Base-by-base conservation (phyloP, 92 coral and sea anemone species). In the Scolanthus callimorphus region DNA sequence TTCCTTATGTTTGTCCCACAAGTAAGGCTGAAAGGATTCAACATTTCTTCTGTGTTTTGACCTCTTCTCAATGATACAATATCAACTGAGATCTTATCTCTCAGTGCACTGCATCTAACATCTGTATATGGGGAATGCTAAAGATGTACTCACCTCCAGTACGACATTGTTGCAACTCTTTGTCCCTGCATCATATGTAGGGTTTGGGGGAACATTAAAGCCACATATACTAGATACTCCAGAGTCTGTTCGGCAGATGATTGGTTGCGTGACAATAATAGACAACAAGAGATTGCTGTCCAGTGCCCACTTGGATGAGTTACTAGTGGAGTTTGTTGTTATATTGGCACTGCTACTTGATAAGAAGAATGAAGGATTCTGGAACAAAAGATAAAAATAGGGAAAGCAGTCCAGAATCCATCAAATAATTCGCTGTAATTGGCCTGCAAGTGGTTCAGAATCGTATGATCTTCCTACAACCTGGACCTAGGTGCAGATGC, bases 121-220 rank as follows among this genome's bases (percentile, higher is more conserved):
- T n/a, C n/a, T n/a, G n/a, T n/a, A n/a, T n/a, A n/a, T n/a, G n/a
- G n/a, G n/a, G n/a, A n/a, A n/a, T n/a, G n/a, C n/a, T n/a, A n/a
- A n/a, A n/a, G n/a, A n/a, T n/a, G n/a, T n/a, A n/a, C 58, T 69
- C 29, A 92, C 98, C 98, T 92, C 92, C 41, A 79, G 30, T 24
- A 73, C 92, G 57, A 89, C 86, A 67, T 92, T 85, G 53, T 59
- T 77, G 51, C 98, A 92, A 1, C 66, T 80, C 62, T 85, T 84
- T 45, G 68, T 85, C 17, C 26, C 61, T 3, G 49, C 64, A 59
- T 82, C 83, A 46, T 80, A 92, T 4, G 50, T 27, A 19, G 98
- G 96, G 29, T 74, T 50, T 6, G 96, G 89, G 10, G 96, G 96
- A 27, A 23, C 43, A 19, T 24, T 17, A 41, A 89, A 88, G 25